A percentile compares a stretch with the other conserved stretches of the same genome.
Evolutionary conservation across 2,888 invertebrate species (phyloP).

Genomic region (Oscheius sp.): DNA sequence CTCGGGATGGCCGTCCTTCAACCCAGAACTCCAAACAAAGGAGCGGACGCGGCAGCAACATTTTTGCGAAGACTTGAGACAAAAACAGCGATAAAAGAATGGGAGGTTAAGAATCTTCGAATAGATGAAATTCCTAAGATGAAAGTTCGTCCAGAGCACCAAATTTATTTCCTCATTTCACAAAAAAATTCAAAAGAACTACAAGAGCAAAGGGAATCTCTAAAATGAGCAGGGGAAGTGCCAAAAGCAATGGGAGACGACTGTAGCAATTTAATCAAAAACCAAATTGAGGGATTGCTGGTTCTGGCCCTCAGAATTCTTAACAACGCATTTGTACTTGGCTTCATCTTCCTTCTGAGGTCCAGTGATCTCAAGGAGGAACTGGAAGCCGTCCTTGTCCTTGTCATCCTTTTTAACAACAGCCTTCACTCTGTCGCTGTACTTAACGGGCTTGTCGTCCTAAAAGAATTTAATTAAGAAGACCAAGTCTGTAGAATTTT

Average conservation of each 20-base stretch:
- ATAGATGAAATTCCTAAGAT: conserved; percentile 12
- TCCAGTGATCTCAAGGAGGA: conserved; percentile 65
- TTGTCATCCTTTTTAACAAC: conserved; percentile 69
- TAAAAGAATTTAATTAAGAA: conserved; percentile 33
- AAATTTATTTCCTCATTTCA: background rate
- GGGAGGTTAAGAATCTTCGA: background rate
- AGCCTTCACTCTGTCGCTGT: conserved; percentile 66
- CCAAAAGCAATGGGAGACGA: background rate
- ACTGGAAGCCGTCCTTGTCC: conserved; percentile 66
- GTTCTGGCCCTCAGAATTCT: conserved; percentile 70
- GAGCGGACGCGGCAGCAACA: conserved; percentile 4
- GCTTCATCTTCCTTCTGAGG: conserved; percentile 69
- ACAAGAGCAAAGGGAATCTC: background rate
- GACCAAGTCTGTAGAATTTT: background rate
- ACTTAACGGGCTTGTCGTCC: conserved; percentile 69
- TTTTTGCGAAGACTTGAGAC: background rate
- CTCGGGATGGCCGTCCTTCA: conserved; percentile 17
- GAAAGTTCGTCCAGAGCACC: background rate
- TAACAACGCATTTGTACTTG: conserved; percentile 67
- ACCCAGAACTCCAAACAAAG: conserved; percentile 24
- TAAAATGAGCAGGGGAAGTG: background rate
- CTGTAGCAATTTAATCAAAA: conserved; percentile 57
- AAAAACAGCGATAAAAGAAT: conserved; percentile 11
- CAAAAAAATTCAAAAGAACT: background rate
- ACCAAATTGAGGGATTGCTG: conserved; percentile 68